Evolutionary conservation across 2,797 vertebrate genomes (phyloP).

Genomic region (Pseudochromis fuscus): DNA sequence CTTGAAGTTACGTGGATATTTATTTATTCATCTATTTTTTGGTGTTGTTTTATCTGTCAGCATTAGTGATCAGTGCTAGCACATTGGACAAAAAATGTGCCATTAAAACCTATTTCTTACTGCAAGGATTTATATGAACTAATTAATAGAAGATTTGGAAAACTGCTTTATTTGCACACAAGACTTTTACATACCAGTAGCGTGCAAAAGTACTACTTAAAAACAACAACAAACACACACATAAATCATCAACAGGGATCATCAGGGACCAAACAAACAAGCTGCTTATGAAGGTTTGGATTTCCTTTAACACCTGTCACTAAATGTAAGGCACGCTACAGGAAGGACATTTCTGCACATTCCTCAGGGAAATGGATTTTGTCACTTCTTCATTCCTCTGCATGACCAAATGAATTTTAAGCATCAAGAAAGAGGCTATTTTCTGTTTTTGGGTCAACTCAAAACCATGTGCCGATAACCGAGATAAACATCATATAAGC

Average conservation of each 20-base stretch:
- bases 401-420: neutral
- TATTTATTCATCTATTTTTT: no score
- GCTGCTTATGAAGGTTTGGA: neutral
- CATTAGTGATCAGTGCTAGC: neutral
- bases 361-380: constrained; percentile 3
- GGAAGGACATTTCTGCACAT: constrained; percentile 27
- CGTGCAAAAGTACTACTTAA: neutral
- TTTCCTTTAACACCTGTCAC: neutral
- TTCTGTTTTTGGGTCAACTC: constrained; percentile 9
- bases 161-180: neutral
- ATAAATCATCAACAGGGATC: neutral
- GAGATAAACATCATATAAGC: constrained; percentile 9
- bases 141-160: no score
- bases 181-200: neutral
- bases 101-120: no score
- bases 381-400: constrained; percentile 10
- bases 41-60: neutral
- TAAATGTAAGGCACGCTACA: constrained; percentile 23
- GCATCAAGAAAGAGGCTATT: neutral
- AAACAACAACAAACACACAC: neutral
- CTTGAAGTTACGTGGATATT: no score
- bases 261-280: neutral
- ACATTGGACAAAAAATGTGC: neutral
- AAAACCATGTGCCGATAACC: neutral
- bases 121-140: no score